Base-by-base conservation (phyloP, 2,888 invertebrate genomes). In the Amblyjoppa fuscipennis region DNA sequence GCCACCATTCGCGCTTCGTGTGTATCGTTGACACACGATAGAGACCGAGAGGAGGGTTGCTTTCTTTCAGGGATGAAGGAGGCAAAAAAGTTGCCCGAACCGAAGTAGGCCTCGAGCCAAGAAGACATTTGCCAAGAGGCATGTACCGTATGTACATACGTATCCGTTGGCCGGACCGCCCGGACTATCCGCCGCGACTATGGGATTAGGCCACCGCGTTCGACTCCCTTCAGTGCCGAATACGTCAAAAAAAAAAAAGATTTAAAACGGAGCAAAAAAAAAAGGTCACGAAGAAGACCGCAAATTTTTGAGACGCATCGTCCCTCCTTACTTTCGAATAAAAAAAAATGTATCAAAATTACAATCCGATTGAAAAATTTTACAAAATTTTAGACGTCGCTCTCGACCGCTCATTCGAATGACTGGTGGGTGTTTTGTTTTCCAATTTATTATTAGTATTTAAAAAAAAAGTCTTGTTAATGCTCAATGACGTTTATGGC, bases 91-190 rank as follows among this genome's bases (percentile, higher is more conserved):
- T 61, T 76, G 49, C 74, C 51, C 38, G 85, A 45, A 76, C 77
- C 34, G 45, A 16, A 76, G 53, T 86, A 86, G 85, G 85, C 85
- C 80, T 70, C 80, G 85, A 86, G 85, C 85, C 85, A 86, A 83
- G 71, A 68, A 83, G 85, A 86, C 77, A 75, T 78, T 38, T 86
- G 85, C 85, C 85, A 86, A 86, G 73, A 81, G 68, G 59, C 49
- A 59, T 38, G 71, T 25, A 59, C 56, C 51, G 56, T 56, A 25
- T 49, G 59, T 49, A 49, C 61, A 74, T 20, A 59, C 56, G 16
- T 41, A 56, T 56, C 38, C 38, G 25, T 38, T 56, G 77, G 25
- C n/a, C 53, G 41, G 34, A 34, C 64, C 16, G 64, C 34, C 64
- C 76, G 76, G 76, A 76, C 66, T 66, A 51, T 66, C 66, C 61